Evolutionary conservation across 2,797 vertebrate species (phyloP).

Genomic region (Pipistrellus nathusii): DNA sequence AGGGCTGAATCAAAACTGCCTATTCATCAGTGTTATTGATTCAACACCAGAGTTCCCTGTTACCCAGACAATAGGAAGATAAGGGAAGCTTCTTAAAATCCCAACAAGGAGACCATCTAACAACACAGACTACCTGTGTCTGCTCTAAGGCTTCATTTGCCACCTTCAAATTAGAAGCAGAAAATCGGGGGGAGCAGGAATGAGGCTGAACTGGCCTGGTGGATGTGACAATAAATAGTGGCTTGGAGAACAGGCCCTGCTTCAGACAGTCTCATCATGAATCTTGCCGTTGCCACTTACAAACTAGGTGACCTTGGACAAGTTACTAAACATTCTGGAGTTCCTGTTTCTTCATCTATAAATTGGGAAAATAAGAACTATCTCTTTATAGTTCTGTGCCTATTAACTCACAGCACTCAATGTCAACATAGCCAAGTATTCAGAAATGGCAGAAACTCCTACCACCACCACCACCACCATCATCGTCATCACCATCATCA

Average conservation of each 20-base stretch:
- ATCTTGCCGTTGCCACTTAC: neutral
- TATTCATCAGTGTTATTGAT: conserved; percentile 58
- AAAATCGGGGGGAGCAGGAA: neutral
- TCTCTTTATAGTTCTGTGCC: neutral
- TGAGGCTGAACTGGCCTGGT: neutral
- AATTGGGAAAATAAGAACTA: neutral
- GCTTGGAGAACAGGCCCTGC: neutral
- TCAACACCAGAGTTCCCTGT: neutral
- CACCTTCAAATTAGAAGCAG: conserved; percentile 11
- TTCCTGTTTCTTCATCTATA: neutral
- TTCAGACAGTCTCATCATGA: neutral
- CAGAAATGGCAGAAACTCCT: conserved; percentile 19
- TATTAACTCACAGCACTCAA: neutral
- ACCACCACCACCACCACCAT: no score
- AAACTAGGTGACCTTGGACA: neutral
- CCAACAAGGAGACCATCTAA: neutral
- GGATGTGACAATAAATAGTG: neutral
- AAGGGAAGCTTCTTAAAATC: conserved; percentile 3
- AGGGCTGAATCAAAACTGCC: neutral
- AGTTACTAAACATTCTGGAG: conserved; percentile 15
- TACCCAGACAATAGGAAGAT: neutral
- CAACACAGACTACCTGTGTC: neutral
- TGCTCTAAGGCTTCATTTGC: neutral
- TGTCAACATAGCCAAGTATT: neutral
- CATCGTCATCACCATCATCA: neutral